phyloP scores from a whole-genome alignment of 2,113 vertebrate genomes.

The Saguinus imperator region DNA sequence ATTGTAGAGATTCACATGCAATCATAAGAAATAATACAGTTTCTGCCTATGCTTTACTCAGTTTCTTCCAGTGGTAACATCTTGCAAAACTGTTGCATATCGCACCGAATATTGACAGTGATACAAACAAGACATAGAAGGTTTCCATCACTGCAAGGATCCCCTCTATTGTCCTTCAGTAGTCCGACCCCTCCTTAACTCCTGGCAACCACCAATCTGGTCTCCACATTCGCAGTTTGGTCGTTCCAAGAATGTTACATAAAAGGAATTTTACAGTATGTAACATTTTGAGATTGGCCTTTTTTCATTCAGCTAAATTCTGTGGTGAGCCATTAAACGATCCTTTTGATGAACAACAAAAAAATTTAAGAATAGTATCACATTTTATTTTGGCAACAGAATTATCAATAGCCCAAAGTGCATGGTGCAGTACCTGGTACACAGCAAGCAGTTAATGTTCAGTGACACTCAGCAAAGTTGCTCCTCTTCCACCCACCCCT shows the following conservation, averaged over 20 bases:
- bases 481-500: background rate
- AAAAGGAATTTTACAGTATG: background rate
- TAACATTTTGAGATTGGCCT: background rate
- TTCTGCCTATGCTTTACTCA: background rate
- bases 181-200: background rate
- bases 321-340: background rate
- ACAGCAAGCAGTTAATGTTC: rapidly evolving
- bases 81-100: background rate
- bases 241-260: constrained; percentile 11
- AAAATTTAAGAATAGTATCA: background rate
- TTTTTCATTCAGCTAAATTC: background rate
- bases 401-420: background rate
- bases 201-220: background rate
- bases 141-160: background rate
- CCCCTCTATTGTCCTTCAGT: background rate
- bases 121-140: background rate
- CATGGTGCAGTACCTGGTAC: background rate
- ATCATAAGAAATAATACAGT: constrained; percentile 7
- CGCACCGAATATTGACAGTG: background rate
- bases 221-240: background rate
- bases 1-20: background rate
- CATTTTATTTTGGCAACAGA: background rate
- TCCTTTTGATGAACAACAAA: background rate
- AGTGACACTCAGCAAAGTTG: no score
- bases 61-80: background rate